Percentiles rank a stretch among this genome's conserved stretches.
These are phyloP conservation scores for Phenganax stokvisi DNA, from an alignment of 92 coral and sea anemone species.

Conservation along the genomic window DNA sequence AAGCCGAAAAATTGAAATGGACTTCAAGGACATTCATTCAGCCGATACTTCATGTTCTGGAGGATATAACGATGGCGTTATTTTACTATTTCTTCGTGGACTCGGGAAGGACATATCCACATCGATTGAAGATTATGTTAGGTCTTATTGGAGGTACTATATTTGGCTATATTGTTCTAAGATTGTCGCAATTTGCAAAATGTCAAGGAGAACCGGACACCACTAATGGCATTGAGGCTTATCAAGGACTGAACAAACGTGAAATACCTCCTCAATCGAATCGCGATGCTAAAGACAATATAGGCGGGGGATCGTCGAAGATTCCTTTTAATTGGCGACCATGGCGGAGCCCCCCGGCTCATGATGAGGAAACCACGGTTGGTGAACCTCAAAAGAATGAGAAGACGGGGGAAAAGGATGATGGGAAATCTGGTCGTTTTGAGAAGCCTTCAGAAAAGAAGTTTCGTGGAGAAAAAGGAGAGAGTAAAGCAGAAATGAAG, in stretches of 20 bases:
- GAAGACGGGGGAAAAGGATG: background rate
- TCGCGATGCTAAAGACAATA: background rate
- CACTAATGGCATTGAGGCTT: background rate
- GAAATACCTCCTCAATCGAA: background rate
- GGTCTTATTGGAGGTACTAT: constrained; percentile 22
- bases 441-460: background rate
- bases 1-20: constrained; percentile 26
- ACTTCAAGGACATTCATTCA: constrained; percentile 34
- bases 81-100: constrained; percentile 32
- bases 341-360: background rate
- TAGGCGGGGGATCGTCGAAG: background rate
- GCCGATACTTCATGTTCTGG: constrained; percentile 21
- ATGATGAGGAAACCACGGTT: background rate
- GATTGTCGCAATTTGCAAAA: constrained; percentile 4
- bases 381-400: background rate
- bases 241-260: background rate
- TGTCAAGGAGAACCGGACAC: constrained; percentile 10
- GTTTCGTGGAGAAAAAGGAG: background rate
- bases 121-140: constrained; percentile 20
- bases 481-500: background rate
- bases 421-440: background rate
- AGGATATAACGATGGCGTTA: constrained; percentile 47
- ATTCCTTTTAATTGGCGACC: constrained; percentile 11
- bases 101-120: constrained; percentile 34
- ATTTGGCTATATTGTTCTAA: constrained; percentile 15